phyloP scores from a whole-genome alignment of 2,113 vertebrate genomes.

The Pteropus alecto region DNA sequence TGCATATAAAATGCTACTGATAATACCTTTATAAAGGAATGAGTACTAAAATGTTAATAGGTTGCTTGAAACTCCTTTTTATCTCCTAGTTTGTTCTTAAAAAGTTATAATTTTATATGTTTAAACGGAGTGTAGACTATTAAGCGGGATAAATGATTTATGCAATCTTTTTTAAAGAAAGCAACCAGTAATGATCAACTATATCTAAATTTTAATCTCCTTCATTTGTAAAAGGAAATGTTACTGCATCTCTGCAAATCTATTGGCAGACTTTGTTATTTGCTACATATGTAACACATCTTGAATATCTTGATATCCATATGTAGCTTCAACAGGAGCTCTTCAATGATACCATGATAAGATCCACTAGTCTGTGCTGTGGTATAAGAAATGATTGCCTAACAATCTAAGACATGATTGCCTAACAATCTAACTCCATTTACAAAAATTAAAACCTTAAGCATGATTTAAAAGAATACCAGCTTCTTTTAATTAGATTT shows the following conservation, averaged over 20 bases:
- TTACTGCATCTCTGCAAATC: not conserved
- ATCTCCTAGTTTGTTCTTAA: not conserved
- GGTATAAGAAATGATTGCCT: slow-evolving; percentile 77
- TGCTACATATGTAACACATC: slow-evolving; percentile 14
- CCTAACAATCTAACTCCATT: not conserved
- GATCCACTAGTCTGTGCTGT: slow-evolving; percentile 86
- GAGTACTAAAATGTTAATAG: not conserved
- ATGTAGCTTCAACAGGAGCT: not conserved
- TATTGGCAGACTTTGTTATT: not conserved
- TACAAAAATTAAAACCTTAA: slow-evolving; percentile 37
- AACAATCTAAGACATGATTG: slow-evolving; percentile 31
- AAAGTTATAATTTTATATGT: slow-evolving; percentile 26
- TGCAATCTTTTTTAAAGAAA: not conserved
- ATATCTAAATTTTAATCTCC: not conserved
- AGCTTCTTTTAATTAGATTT: slow-evolving; percentile 72
- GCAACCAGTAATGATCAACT: not conserved
- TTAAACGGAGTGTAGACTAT: not conserved
- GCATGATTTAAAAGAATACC: slow-evolving; percentile 69
- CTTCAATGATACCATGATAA: slow-evolving; percentile 39
- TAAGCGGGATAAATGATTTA: slow-evolving; percentile 13
- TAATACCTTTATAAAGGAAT: slow-evolving; percentile 15
- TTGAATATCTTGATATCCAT: slow-evolving; percentile 39
- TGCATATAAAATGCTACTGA: not conserved
- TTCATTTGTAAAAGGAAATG: not conserved
- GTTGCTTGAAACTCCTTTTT: slow-evolving; percentile 25